A percentile compares a stretch with the other conserved stretches of the same genome.
Evolutionary conservation across 2,888 invertebrate species (phyloP).

Genomic region (Lasius fuliginosus): DNA sequence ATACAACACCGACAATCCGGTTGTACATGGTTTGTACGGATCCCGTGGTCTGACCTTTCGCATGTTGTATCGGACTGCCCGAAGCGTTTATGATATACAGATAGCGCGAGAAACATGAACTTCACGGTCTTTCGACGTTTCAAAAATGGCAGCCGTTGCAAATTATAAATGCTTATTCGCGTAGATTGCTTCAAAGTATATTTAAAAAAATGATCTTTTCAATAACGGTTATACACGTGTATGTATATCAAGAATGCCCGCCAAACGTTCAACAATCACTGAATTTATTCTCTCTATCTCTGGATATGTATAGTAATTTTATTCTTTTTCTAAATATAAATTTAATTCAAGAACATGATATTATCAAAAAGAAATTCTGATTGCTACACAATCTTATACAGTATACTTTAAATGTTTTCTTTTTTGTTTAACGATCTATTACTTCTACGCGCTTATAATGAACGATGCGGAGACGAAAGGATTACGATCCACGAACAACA

Average conservation of each 20-base stretch:
- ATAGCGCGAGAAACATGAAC: slow-evolving; percentile 33
- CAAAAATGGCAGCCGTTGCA: slow-evolving; percentile 15
- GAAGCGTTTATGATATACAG: slow-evolving; percentile 44
- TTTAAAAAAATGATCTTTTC: slow-evolving; percentile 20
- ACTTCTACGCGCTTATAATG: not conserved
- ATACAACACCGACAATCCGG: slow-evolving; percentile 24
- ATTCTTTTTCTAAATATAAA: no score
- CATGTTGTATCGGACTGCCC: slow-evolving; percentile 19
- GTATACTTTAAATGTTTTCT: not conserved
- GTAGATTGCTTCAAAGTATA: slow-evolving; percentile 11
- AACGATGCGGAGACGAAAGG: not conserved
- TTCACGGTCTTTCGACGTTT: slow-evolving; percentile 32
- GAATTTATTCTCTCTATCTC: not conserved
- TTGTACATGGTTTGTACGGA: slow-evolving; percentile 5
- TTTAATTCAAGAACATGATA: not conserved
- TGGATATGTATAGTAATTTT: not conserved
- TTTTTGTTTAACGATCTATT: not conserved
- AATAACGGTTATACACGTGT: not conserved
- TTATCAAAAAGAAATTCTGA: not conserved
- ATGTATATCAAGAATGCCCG: not conserved
- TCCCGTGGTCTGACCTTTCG: slow-evolving; percentile 29
- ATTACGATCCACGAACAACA: not conserved
- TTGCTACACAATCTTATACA: not conserved
- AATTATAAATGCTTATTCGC: slow-evolving; percentile 31
- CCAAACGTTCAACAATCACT: slow-evolving; percentile 2